phyloP scores from a whole-genome alignment of 2,113 vertebrate genomes.

The Anthoscopus minutus region DNA sequence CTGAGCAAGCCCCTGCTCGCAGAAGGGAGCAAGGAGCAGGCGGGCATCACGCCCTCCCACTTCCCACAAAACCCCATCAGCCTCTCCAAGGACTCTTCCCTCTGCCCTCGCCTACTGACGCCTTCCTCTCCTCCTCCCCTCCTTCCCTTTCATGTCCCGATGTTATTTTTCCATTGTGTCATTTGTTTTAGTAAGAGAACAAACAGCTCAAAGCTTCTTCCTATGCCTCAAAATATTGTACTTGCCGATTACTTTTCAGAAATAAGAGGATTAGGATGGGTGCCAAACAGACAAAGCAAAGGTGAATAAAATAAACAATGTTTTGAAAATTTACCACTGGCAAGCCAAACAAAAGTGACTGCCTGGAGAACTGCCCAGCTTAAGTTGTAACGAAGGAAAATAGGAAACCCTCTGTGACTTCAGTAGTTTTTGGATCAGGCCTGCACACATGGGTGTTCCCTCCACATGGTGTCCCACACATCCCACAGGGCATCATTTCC shows the following conservation, averaged over 20 bases:
- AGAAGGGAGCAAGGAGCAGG: background rate
- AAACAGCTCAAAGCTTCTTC: slow-evolving; percentile 16
- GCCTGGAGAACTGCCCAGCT: background rate
- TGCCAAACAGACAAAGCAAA: background rate
- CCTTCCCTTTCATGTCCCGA: background rate
- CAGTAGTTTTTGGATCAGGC: background rate
- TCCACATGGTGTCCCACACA: background rate
- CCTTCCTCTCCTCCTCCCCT: background rate
- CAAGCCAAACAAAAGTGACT: background rate
- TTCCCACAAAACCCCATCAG: fast-evolving
- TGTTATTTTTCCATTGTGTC: slow-evolving; percentile 27
- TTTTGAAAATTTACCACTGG: background rate
- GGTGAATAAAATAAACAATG: background rate
- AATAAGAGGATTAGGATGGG: slow-evolving; percentile 48
- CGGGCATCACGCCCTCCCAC: fast-evolving
- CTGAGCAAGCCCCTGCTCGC: background rate
- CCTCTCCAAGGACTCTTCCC: background rate
- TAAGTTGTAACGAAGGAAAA: background rate
- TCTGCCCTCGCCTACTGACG: background rate
- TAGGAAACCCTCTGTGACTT: background rate
- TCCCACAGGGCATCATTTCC: background rate
- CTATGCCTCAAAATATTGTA: background rate
- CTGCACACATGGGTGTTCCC: fast-evolving
- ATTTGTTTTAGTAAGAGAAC: slow-evolving; percentile 26
- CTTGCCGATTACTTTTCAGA: background rate